Conservation (phyloP, 2,797 vertebrate species). For the Intellagama lesueurii region DNA sequence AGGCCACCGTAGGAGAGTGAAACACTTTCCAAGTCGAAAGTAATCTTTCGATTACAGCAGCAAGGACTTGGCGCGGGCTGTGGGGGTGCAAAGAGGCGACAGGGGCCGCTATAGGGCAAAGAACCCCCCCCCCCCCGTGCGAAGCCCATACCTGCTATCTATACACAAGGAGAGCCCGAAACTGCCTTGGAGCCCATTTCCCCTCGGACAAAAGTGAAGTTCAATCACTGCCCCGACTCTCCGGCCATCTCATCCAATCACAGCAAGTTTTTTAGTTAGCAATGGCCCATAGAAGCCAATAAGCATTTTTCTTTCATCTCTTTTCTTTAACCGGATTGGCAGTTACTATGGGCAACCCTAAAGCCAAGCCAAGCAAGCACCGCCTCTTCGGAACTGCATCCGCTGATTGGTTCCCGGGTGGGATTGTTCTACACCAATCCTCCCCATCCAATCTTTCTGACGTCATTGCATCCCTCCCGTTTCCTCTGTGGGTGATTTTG, state of each 20-base stretch:
- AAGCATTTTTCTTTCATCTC: not conserved
- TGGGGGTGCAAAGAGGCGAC: rapidly evolving
- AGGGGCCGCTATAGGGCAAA: not conserved
- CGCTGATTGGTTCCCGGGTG: not conserved
- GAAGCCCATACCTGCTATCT: not conserved
- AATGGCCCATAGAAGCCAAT: not conserved
- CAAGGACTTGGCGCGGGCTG: too few relatives aligned
- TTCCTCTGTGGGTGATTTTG: too few relatives aligned
- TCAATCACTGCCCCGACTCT: too few relatives aligned
- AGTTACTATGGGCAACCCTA: constrained; percentile 18
- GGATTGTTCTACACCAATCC: not conserved
- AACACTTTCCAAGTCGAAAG: not conserved
- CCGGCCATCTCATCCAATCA: not conserved
- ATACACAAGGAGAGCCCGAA: too few relatives aligned
- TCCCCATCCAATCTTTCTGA: rapidly evolving
- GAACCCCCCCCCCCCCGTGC: too few relatives aligned
- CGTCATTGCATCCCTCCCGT: too few relatives aligned
- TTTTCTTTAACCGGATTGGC: not conserved
- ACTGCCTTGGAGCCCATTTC: not conserved
- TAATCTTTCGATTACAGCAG: not conserved
- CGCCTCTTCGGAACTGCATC: not conserved
- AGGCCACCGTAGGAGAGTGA: too few relatives aligned
- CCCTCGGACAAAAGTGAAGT: not conserved
- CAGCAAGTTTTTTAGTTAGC: not conserved
- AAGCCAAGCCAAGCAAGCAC: not conserved